phyloP scores from a whole-genome alignment of 2,113 vertebrate genomes.

The Alouatta palliata region DNA sequence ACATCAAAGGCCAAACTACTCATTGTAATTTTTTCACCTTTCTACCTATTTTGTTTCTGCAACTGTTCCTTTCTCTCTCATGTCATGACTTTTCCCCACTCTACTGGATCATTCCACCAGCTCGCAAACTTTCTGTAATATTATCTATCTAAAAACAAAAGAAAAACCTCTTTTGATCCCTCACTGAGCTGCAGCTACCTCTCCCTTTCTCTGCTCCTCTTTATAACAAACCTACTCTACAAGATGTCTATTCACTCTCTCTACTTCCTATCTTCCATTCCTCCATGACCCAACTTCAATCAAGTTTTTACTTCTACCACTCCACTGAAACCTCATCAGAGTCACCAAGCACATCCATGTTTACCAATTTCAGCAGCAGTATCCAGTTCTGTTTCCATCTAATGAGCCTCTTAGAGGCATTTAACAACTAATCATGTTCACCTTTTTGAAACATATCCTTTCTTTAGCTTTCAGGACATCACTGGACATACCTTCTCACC shows the following conservation, averaged over 20 bases:
- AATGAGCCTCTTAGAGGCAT: not conserved
- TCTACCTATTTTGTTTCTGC: not conserved
- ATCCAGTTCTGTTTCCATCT: not conserved
- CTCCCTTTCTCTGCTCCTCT: not conserved
- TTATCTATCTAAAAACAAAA: not conserved
- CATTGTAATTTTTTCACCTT: not conserved
- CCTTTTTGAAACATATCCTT: not conserved
- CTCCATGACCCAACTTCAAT: too few relatives aligned
- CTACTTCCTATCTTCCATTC: not conserved
- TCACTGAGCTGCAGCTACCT: not conserved
- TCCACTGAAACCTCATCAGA: not conserved
- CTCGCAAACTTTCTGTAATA: not conserved
- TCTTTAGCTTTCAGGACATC: not conserved
- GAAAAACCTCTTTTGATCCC: not conserved
- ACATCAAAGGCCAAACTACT: not conserved
- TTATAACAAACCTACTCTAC: not conserved
- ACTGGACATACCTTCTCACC: not conserved
- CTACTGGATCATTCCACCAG: not conserved
- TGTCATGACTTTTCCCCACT: not conserved
- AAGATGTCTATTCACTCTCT: not conserved
- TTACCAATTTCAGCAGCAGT: not conserved
- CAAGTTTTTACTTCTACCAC: not conserved
- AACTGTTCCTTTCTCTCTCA: not conserved
- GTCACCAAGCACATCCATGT: not conserved
- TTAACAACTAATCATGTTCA: not conserved